A percentile compares a stretch with the other conserved stretches of the same genome.
phyloP scores from a whole-genome alignment of 2,113 vertebrate genomes.

The Rhea americana region DNA sequence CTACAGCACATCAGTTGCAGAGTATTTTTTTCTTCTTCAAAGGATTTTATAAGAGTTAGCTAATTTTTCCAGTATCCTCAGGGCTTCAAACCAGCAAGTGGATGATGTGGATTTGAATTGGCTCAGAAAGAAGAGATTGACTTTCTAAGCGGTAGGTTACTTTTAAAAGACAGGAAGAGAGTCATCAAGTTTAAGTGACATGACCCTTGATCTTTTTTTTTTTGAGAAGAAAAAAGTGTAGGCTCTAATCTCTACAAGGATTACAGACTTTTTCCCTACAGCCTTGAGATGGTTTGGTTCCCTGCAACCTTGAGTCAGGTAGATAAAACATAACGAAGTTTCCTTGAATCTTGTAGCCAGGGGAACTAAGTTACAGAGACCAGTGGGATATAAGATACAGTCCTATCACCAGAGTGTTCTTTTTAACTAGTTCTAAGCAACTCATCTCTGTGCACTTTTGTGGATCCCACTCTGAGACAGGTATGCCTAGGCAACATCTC shows the following conservation, averaged over 20 bases:
- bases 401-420: background rate
- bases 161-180: background rate
- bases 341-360: background rate
- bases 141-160: background rate
- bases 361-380: accelerated
- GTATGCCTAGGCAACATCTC: accelerated
- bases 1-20: background rate
- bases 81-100: background rate
- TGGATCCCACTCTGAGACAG: accelerated
- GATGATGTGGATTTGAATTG: background rate
- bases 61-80: background rate
- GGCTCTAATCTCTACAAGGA: background rate
- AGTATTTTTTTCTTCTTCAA: background rate
- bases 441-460: background rate
- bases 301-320: background rate
- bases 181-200: background rate
- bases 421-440: background rate
- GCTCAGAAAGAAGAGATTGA: background rate
- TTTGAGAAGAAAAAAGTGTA: background rate
- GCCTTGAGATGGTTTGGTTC: background rate
- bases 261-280: accelerated
- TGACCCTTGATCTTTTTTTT: background rate
- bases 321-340: background rate
- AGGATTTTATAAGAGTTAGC: background rate
- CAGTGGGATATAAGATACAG: background rate